A percentile compares a stretch with the other conserved stretches of the same genome.
Conservation (phyloP, 2,113 vertebrate species). For the Bombycilla garrulus region DNA sequence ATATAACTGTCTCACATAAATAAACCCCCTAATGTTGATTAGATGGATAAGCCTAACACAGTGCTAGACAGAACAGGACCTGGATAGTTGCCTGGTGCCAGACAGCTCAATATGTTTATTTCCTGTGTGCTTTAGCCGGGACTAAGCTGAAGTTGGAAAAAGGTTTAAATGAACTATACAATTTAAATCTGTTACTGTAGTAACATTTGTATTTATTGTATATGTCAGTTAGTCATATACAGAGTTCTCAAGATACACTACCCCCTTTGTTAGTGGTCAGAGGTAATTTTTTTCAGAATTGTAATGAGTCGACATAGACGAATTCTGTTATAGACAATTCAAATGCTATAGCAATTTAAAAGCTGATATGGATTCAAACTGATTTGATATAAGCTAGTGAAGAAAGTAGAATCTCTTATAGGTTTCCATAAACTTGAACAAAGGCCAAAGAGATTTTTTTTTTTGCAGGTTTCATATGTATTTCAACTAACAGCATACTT, state of each 20-base stretch:
- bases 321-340: background rate
- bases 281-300: background rate
- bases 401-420: background rate
- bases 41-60: slow-evolving; percentile 30
- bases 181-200: slow-evolving; percentile 59
- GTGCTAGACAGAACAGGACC: slow-evolving; percentile 55
- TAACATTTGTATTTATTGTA: slow-evolving; percentile 72
- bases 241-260: slow-evolving; percentile 58
- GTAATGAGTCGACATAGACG: background rate
- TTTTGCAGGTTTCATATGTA: background rate
- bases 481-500: background rate
- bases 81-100: slow-evolving; percentile 65
- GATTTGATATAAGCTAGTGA: background rate
- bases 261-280: slow-evolving; percentile 56
- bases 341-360: background rate
- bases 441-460: background rate
- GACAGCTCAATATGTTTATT: slow-evolving; percentile 71
- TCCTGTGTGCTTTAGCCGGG: slow-evolving; percentile 69
- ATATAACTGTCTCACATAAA: slow-evolving; percentile 53
- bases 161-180: slow-evolving; percentile 75
- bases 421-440: background rate
- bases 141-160: slow-evolving; percentile 39
- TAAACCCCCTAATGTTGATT: slow-evolving; percentile 71
- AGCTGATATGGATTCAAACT: background rate
- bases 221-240: slow-evolving; percentile 75